Base-by-base conservation (phyloP, 2,797 vertebrate species). In the Tokudaia muenninki region DNA sequence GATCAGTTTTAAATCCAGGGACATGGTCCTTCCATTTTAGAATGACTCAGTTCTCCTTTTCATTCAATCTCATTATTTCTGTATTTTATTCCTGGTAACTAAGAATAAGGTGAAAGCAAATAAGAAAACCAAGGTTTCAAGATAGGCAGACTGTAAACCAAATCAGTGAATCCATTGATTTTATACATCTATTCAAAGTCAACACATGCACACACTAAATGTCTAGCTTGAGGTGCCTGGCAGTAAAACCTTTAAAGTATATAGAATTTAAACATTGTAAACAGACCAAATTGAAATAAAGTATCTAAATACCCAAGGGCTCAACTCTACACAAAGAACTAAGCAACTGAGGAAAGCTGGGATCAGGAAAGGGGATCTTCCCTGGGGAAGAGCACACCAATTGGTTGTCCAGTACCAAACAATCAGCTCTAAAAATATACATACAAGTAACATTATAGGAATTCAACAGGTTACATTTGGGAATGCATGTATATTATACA, bases 71-170 rank as follows among this genome's bases (percentile, higher is more conserved):
- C 67, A n/a, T 70, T 89, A 52, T 72, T 50, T 67, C 16, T 24
- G n/a, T 24, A 67, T 44, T 65, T 90, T 95, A 41, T 86, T 92
- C 79, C 80, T 78, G 19, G 1, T 75, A 80, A 96, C 90, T 93
- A 91, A 75, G 90, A 95, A 97, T 61, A 98, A 95, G 96, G 82
- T 34, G 41, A 12, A 29, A 34, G 44, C 0, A 0, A 13, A 80
- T 37, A 86, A 72, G 41, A 1, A 24, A 16, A 65, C 11, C 19
- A 16, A 4, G 59, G 6, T 8, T 37, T 37, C 1, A 93, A 91
- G 2, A 90, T 52, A 92, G 90, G 17, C 61, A 72, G 80, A 72
- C 67, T 50, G 82, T 14, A 77, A n/a, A 78, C 41, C 17, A 52
- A 37, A 61, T 44, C 79, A 89, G 12, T 22, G 31, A 67, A 52